Evolutionary conservation across 1,140 invertebrate genomes (phyloP), one percentile per base, ranked within the genome.

Genomic region (Eueides isabella): DNA sequence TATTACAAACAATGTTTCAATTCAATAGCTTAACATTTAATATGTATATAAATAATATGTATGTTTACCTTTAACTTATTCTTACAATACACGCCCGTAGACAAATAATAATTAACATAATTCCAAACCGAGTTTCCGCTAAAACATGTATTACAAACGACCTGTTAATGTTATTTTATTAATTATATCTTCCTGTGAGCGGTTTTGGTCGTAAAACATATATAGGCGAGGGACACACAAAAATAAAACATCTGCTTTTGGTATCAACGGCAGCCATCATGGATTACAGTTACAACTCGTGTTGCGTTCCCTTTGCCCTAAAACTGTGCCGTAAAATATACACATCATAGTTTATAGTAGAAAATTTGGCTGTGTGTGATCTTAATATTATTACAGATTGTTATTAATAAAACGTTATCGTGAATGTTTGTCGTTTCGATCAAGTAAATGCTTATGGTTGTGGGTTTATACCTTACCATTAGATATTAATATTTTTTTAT

Each of bases 101-200:
- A 71, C 64, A 79, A 76, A 78, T 77, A 72, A 80, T 74, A 78
- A 81, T 76, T 72, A 76, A 30, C 61, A 82, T 75, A 35, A 68
- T 79, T 77, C 33, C 76, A 82, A 82, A 66, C 74, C 75, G 82
- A 73, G 70, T 85, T 88, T 90, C 86, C 85, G 86, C 72, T 67
- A 79, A 74, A 84, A 77, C 75, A 72, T 71, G 77, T 83, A 82
- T 85, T 81, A 85, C 80, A 80, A 87, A 87, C 77, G 83, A 82
- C 76, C 79, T 83, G 83, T 86, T 88, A 88, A 86, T 86, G 85
- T 85, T 87, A 75, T 83, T 83, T 79, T 79, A 87, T 89, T 88
- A 86, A 87, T 90, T 83, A 89, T 84, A 82, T 81, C 87, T 88
- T 90, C 84, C 88, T 89, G 86, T 82, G 72, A 77, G 73, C 78